A percentile compares a stretch with the other conserved stretches of the same genome.
These are phyloP conservation scores for Epiperipatus broadwayi DNA, from an alignment of 2,888 invertebrate genomes.

Conservation along the genomic window DNA sequence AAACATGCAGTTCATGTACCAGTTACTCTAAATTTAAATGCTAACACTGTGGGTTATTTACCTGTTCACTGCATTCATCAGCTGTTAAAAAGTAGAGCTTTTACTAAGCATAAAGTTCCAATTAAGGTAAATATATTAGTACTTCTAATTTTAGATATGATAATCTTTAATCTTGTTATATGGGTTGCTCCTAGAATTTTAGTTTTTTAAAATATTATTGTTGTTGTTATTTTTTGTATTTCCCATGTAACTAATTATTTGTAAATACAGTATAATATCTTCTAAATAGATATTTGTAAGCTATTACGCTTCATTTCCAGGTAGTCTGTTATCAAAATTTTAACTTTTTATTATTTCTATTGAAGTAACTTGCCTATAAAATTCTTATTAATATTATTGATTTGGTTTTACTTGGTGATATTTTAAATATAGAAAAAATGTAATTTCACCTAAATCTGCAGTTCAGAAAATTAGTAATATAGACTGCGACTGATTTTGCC, in stretches of 20 bases:
- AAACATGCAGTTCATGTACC: slow-evolving; percentile 89
- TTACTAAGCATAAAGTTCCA: slow-evolving; percentile 84
- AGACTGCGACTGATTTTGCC: too few relatives aligned
- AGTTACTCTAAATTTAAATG: slow-evolving; percentile 69
- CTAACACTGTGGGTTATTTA: slow-evolving; percentile 68
- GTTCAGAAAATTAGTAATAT: too few relatives aligned
- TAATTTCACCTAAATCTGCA: too few relatives aligned
- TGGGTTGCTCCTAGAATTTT: not conserved
- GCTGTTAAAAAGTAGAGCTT: slow-evolving; percentile 72
- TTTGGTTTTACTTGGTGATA: too few relatives aligned
- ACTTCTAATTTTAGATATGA: not conserved
- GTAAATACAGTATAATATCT: not conserved
- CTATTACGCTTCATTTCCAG: too few relatives aligned
- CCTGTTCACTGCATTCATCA: slow-evolving; percentile 94
- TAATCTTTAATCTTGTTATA: not conserved
- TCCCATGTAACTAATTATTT: not conserved
- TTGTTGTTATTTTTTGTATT: too few relatives aligned
- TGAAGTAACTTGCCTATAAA: too few relatives aligned
- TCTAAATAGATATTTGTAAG: too few relatives aligned
- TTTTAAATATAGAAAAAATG: too few relatives aligned
- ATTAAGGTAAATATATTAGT: slow-evolving; percentile 45
- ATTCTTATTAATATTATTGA: too few relatives aligned
- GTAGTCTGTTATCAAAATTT: too few relatives aligned
- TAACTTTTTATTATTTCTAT: too few relatives aligned
- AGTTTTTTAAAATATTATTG: slow-evolving; percentile 4